phyloP scores from a whole-genome alignment of 2,113 vertebrate species.

The Mesocricetus auratus region DNA sequence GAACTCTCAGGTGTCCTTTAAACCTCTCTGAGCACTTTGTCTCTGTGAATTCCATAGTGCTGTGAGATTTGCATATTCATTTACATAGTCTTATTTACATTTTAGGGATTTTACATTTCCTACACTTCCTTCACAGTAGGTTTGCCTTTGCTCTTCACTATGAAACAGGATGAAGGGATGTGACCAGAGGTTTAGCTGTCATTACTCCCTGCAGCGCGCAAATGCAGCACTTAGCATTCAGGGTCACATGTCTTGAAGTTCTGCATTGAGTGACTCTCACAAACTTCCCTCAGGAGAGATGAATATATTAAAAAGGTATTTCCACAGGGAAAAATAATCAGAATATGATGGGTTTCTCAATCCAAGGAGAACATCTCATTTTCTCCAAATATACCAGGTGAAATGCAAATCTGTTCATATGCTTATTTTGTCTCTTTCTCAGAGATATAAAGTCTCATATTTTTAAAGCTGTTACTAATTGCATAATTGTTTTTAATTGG shows the following conservation, averaged over 20 bases:
- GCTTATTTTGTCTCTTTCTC: conserved; percentile 67
- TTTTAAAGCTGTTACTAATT: conserved; percentile 36
- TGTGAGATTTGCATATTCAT: background rate
- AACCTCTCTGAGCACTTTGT: conserved; percentile 26
- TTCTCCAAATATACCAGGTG: background rate
- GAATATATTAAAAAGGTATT: conserved; percentile 43
- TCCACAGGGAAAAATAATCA: background rate
- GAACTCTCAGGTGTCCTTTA: background rate
- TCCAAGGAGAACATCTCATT: background rate
- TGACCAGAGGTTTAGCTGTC: background rate
- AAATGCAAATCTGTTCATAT: conserved; percentile 48
- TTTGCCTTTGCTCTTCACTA: background rate
- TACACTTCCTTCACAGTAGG: background rate
- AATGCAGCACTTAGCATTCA: background rate
- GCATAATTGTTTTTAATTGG: background rate
- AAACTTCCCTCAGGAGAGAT: background rate
- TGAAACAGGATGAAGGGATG: background rate
- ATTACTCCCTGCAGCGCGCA: background rate
- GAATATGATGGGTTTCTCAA: background rate
- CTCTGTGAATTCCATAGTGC: background rate
- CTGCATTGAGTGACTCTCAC: background rate
- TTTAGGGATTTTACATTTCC: conserved; percentile 41
- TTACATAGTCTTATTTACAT: background rate
- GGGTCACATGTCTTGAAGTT: background rate
- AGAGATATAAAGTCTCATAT: background rate